phyloP scores from a whole-genome alignment of 2,797 vertebrate species.

The Argya squamiceps region DNA sequence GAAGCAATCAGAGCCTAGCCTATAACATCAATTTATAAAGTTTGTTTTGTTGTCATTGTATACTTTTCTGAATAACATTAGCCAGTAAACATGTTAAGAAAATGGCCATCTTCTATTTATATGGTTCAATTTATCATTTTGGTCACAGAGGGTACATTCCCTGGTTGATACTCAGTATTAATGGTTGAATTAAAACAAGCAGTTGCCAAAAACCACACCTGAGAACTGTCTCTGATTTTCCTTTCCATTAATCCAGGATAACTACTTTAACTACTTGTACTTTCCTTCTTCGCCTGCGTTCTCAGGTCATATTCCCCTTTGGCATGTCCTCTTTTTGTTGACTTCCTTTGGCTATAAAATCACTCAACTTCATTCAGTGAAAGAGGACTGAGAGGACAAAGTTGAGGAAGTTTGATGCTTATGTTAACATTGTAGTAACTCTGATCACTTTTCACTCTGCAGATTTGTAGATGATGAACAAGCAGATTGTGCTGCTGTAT shows the following conservation, averaged over 20 bases:
- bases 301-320: neutral
- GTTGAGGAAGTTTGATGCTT: neutral
- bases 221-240: conserved; percentile 1
- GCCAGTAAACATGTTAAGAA: neutral
- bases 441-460: neutral
- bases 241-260: neutral
- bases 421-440: neutral
- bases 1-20: neutral
- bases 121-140: neutral
- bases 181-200: neutral
- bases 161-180: neutral
- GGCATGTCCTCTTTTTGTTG: neutral
- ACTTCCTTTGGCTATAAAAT: neutral
- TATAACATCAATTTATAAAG: neutral
- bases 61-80: neutral
- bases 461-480: neutral
- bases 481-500: neutral
- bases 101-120: neutral
- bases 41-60: neutral
- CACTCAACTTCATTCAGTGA: neutral
- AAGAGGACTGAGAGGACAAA: neutral
- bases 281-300: neutral
- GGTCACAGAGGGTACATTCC: neutral
- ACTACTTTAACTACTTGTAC: neutral
- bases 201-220: neutral